A percentile compares a stretch with the other conserved stretches of the same genome.
phyloP scores from a whole-genome alignment of 1,140 invertebrate species.

The Cotesia chilonis region DNA sequence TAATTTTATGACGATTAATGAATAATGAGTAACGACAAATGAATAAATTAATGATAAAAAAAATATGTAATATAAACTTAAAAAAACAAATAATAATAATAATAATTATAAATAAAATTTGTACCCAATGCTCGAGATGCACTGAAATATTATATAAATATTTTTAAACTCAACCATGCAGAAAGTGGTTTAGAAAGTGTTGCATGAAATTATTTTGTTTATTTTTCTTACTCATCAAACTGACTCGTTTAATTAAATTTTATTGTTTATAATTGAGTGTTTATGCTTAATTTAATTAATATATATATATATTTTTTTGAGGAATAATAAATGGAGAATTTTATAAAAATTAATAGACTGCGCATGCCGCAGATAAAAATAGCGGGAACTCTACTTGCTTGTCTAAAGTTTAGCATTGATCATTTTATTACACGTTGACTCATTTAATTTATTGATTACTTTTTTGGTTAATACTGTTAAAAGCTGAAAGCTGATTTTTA shows the following conservation, averaged over 20 bases:
- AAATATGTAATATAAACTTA: background rate
- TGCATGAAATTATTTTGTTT: conserved; percentile 41
- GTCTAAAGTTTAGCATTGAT: conserved; percentile 9
- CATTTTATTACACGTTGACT: background rate
- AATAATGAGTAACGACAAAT: background rate
- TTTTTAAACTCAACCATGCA: conserved; percentile 43
- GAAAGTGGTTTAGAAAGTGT: conserved; percentile 61
- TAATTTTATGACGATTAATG: too few relatives aligned
- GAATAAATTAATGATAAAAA: background rate
- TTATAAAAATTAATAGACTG: background rate
- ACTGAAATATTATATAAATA: conserved; percentile 29
- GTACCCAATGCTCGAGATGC: conserved; percentile 11
- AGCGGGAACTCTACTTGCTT: conserved; percentile 30
- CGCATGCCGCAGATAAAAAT: conserved; percentile 30
- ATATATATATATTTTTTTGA: background rate
- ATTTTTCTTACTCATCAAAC: conserved; percentile 16
- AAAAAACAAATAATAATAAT: too few relatives aligned
- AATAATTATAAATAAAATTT: conserved; percentile 2
- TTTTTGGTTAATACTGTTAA: background rate
- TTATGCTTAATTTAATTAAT: background rate
- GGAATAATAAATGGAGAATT: background rate
- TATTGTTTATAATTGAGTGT: background rate
- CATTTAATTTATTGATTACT: background rate
- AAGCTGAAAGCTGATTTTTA: background rate
- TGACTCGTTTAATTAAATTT: conserved; percentile 8